Evolutionary conservation across 2,888 invertebrate genomes (phyloP).

Genomic region (Hypercompe scribonia): DNA sequence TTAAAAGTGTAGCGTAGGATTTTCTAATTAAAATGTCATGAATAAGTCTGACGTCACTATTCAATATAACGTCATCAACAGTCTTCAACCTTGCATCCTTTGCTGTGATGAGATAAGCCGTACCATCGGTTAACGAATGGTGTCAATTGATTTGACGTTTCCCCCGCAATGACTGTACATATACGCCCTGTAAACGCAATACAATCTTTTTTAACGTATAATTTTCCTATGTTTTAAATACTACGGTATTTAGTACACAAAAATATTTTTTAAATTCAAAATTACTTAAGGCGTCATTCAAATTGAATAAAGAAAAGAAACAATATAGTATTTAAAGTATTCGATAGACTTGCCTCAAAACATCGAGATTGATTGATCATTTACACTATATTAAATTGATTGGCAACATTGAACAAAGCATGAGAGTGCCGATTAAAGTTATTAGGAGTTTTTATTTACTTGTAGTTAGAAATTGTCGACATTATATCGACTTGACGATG

Average conservation of each 20-base stretch:
- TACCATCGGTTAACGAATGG: conserved; percentile 33
- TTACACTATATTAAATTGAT: background rate
- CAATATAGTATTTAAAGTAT: background rate
- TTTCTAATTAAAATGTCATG: conserved; percentile 36
- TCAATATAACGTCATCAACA: conserved; percentile 44
- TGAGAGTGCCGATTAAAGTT: background rate
- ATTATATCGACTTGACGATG: background rate
- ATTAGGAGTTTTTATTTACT: background rate
- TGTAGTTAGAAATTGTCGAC: background rate
- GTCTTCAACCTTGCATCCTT: conserved; percentile 55
- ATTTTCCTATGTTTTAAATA: background rate
- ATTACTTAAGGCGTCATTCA: background rate
- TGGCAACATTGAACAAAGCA: too few relatives aligned
- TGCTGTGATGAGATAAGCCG: conserved; percentile 50
- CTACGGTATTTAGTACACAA: too few relatives aligned
- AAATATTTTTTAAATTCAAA: background rate
- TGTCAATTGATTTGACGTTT: conserved; percentile 26
- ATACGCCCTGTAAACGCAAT: conserved; percentile 12
- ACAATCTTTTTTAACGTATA: background rate
- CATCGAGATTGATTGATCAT: too few relatives aligned
- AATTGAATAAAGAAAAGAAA: background rate
- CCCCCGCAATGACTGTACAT: conserved; percentile 26
- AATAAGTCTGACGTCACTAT: conserved; percentile 46
- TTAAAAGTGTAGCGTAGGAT: background rate
- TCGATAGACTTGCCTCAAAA: too few relatives aligned